Conservation (phyloP, 2,797 vertebrate species). For the Tragelaphus eurycerus region DNA sequence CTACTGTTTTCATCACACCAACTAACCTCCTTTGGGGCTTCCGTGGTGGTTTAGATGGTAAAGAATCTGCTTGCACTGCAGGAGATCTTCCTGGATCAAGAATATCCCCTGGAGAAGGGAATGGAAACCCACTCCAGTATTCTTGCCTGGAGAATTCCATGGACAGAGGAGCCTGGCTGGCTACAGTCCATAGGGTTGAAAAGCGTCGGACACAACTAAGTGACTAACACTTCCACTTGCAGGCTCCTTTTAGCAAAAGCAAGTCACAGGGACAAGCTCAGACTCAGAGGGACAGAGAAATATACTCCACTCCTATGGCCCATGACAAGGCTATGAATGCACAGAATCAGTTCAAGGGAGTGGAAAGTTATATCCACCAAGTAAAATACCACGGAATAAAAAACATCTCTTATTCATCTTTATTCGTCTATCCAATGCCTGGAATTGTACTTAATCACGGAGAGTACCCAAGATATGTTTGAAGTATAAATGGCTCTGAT, state of each 20-base stretch:
- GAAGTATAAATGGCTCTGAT: background rate
- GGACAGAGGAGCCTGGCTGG: background rate
- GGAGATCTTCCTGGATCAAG: background rate
- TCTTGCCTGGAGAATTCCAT: background rate
- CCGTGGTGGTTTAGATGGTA: background rate
- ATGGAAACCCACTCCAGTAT: background rate
- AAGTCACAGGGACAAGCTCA: background rate
- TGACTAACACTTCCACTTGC: background rate
- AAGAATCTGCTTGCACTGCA: background rate
- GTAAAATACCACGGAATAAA: background rate
- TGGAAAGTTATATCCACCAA: background rate
- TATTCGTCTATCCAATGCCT: background rate
- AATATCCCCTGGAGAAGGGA: background rate
- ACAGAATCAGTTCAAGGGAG: background rate
- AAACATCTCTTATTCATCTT: background rate
- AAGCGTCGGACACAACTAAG: background rate
- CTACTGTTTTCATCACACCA: background rate
- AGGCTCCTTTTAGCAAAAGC: background rate
- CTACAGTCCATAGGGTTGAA: background rate
- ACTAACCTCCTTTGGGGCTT: background rate
- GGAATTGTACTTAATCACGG: background rate
- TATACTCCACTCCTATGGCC: background rate
- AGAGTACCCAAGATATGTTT: background rate
- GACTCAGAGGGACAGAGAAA: background rate
- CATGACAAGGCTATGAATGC: background rate